Evolutionary conservation across 2,888 invertebrate species (phyloP).

Genomic region (Ennomos erosarius): DNA sequence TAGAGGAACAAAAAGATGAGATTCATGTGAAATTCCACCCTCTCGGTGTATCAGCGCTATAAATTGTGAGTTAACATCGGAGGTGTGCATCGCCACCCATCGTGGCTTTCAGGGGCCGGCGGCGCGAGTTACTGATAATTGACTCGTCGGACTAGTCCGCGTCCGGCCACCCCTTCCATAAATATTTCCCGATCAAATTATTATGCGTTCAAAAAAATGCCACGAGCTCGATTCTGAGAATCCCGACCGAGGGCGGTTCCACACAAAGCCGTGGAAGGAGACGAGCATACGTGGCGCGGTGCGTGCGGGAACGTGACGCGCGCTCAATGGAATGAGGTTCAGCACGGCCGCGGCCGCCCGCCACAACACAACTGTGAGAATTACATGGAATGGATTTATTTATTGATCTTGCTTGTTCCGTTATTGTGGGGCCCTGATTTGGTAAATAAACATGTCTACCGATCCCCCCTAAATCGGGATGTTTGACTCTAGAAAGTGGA

Average conservation of each 20-base stretch:
- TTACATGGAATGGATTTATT: slow-evolving; percentile 82
- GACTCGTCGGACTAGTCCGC: slow-evolving; percentile 75
- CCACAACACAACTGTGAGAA: slow-evolving; percentile 70
- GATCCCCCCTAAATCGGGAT: slow-evolving; percentile 44
- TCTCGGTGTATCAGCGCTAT: slow-evolving; percentile 65
- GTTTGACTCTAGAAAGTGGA: slow-evolving; percentile 53
- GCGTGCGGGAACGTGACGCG: slow-evolving; percentile 58
- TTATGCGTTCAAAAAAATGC: slow-evolving; percentile 82
- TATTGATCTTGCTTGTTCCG: slow-evolving; percentile 79
- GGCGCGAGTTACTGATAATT: slow-evolving; percentile 72
- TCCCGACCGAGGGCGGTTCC: slow-evolving; percentile 75
- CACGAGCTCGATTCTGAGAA: slow-evolving; percentile 80
- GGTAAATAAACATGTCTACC: slow-evolving; percentile 67
- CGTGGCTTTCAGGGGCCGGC: slow-evolving; percentile 66
- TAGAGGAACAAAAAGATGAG: slow-evolving; percentile 53
- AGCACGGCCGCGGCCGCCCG: slow-evolving; percentile 58
- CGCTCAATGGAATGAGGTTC: slow-evolving; percentile 78
- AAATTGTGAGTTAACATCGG: slow-evolving; percentile 70
- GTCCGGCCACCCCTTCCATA: slow-evolving; percentile 82
- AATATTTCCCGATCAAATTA: slow-evolving; percentile 85
- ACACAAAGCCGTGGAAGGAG: slow-evolving; percentile 71
- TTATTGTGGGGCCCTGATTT: slow-evolving; percentile 66
- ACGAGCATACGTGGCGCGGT: slow-evolving; percentile 45
- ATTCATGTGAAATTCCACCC: slow-evolving; percentile 72
- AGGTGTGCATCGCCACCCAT: slow-evolving; percentile 73